Evolutionary conservation across 2,797 vertebrate species (phyloP), one percentile per base, ranked within the genome.

Genomic region (Sandelia bainsii): DNA sequence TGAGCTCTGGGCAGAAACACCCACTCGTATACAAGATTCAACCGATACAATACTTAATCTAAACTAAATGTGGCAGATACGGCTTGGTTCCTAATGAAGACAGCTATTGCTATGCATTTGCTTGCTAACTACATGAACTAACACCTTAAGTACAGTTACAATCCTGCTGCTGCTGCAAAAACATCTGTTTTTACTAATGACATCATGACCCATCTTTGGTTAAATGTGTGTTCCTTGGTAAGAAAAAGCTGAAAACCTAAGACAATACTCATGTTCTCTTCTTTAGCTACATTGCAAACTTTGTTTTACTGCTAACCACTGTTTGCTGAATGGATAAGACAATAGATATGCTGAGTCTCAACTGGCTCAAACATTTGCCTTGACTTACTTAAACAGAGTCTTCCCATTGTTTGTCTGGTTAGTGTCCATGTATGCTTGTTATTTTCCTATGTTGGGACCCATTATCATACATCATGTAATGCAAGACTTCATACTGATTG

Each of bases 1-100:
- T 46, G 65, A 78, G 75, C 53, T 64, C 45, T 44, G 32, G 17
- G 13, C 29, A 37, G 50, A 42, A 52, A 68, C 48, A 61, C 56
- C 27, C 2, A 8, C 56, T 45, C 40, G 42, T 4, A 25, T 53
- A 22, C n/a, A n/a, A n/a, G n/a, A n/a, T n/a, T n/a, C n/a, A n/a
- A n/a, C n/a, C n/a, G n/a, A n/a, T n/a, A n/a, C 27, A 56, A n/a
- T 34, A 67, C 59, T 25, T 42, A 22, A 62, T 46, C 14, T 29
- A n/a, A 52, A 44, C 40, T 34, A 54, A 60, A 62, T 19, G 25
- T 29, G 34, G 16, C 17, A 25, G 22, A 53, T 19, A 11, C 10
- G 29, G 40, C 23, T 56, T 8, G 3, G 7, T 50, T 68, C 22
- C 14, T 48, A 10, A 42, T 29, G n/a, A 22, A 32, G 19, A 45